Percentiles rank a stretch among this genome's conserved stretches.
phyloP scores from a whole-genome alignment of 2,113 vertebrate species.

The Otis tarda region DNA sequence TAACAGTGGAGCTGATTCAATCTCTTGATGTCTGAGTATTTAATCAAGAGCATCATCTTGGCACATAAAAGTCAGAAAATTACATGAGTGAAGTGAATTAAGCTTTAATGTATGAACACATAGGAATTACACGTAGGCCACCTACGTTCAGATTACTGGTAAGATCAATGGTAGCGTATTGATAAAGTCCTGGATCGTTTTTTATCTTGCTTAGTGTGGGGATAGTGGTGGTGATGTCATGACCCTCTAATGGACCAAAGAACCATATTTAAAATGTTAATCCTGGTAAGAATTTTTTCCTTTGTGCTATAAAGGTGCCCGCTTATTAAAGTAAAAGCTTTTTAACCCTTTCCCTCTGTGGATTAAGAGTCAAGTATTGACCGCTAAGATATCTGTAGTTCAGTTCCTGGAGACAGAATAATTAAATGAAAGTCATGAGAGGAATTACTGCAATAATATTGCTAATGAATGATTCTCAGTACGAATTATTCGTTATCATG shows the following conservation, averaged over 20 bases:
- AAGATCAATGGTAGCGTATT: constrained; percentile 45
- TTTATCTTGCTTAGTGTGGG: not conserved
- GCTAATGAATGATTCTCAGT: constrained; percentile 10
- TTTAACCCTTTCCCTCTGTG: constrained; percentile 16
- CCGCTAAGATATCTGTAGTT: not conserved
- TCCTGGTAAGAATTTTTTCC: constrained; percentile 22
- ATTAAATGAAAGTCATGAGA: constrained; percentile 43
- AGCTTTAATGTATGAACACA: constrained; percentile 40
- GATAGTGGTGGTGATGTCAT: constrained; percentile 26
- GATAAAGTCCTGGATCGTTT: not conserved
- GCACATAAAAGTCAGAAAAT: constrained; percentile 50
- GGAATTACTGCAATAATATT: constrained; percentile 26
- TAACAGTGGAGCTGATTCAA: not conserved
- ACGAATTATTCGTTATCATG: not conserved
- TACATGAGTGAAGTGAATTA: constrained; percentile 42
- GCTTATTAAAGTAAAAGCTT: constrained; percentile 41
- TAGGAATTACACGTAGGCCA: constrained; percentile 22
- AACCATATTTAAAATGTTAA: constrained; percentile 56
- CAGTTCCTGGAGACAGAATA: not conserved
- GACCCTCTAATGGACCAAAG: constrained; percentile 55
- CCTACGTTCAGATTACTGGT: not conserved
- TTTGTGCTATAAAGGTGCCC: not conserved
- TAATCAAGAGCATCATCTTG: constrained; percentile 45
- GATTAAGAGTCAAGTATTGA: constrained; percentile 38
- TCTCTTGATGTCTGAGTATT: constrained; percentile 36